Evolutionary conservation across 1,140 invertebrate species (phyloP).

Genomic region (Drosophila elegans): DNA sequence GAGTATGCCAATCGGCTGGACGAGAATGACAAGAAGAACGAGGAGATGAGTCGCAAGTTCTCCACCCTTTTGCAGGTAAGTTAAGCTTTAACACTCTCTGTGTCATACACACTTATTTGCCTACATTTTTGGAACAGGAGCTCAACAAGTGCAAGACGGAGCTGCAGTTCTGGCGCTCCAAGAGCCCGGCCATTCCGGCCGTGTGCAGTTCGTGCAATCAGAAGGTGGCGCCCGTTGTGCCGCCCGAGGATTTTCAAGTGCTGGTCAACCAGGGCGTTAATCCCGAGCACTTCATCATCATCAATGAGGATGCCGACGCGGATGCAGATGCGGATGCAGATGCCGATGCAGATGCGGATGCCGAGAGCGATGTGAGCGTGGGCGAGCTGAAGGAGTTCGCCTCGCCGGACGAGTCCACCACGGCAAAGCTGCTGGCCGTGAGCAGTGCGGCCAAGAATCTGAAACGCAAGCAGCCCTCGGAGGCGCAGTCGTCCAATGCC

Average conservation of each 20-base stretch:
- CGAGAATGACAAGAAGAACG: conserved; percentile 95
- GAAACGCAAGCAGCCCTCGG: conserved; percentile 68
- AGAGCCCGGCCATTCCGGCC: conserved; percentile 89
- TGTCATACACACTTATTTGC: neutral
- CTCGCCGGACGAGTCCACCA: conserved; percentile 75
- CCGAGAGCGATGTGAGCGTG: conserved; percentile 41
- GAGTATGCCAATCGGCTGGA: conserved; percentile 93
- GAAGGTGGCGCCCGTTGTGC: conserved; percentile 85
- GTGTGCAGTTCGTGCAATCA: conserved; percentile 87
- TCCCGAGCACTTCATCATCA: conserved; percentile 86
- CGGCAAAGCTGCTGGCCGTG: conserved; percentile 74
- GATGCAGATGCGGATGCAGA: conserved; percentile 58
- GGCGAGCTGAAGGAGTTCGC: conserved; percentile 55
- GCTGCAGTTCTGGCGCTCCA: conserved; percentile 94
- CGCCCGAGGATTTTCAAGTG: conserved; percentile 87
- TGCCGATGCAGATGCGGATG: conserved; percentile 40
- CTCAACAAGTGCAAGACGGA: conserved; percentile 96
- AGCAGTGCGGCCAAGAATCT: conserved; percentile 65
- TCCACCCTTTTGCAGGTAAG: conserved; percentile 92
- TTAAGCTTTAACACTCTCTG: neutral
- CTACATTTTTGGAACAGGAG: conserved; percentile 86
- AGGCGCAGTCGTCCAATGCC: conserved; percentile 57
- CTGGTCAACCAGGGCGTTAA: conserved; percentile 87
- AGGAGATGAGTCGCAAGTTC: conserved; percentile 94
- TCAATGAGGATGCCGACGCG: conserved; percentile 61